These are phyloP conservation scores for Polypterus bichir DNA, from an alignment of 2,113 vertebrate genomes.

Conservation along the genomic window DNA sequence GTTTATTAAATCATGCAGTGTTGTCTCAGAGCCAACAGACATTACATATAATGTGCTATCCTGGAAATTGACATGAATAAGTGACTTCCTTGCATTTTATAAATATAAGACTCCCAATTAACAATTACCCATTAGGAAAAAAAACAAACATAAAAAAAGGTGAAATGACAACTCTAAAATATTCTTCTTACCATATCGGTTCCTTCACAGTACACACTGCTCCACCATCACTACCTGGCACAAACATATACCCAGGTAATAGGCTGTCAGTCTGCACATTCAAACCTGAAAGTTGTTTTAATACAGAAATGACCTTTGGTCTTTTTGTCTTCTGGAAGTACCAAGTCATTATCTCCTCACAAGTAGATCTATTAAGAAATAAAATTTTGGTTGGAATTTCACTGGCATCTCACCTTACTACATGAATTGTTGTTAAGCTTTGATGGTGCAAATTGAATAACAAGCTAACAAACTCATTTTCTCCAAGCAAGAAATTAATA, in stretches of 20 bases:
- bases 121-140: no score
- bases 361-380: constrained; percentile 51
- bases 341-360: constrained; percentile 82
- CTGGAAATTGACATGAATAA: no score
- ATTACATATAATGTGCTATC: no score
- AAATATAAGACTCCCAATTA: no score
- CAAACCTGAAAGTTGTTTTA: constrained; percentile 56
- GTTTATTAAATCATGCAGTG: no score
- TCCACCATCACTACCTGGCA: constrained; percentile 59
- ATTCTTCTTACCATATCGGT: constrained; percentile 48
- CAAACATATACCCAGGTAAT: constrained; percentile 48
- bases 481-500: no score
- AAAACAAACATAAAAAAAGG: neutral
- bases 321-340: constrained; percentile 56
- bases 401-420: no score
- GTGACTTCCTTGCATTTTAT: no score
- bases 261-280: constrained; percentile 25
- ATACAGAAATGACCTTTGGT: constrained; percentile 32
- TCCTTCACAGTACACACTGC: constrained; percentile 39
- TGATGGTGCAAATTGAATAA: no score
- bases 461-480: no score
- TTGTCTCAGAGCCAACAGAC: no score
- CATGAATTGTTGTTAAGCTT: no score
- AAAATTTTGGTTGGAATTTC: neutral
- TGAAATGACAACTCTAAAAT: neutral